These are phyloP conservation scores for Palloptera scutellata DNA, from an alignment of 2,888 invertebrate species.

Conservation along the genomic window DNA sequence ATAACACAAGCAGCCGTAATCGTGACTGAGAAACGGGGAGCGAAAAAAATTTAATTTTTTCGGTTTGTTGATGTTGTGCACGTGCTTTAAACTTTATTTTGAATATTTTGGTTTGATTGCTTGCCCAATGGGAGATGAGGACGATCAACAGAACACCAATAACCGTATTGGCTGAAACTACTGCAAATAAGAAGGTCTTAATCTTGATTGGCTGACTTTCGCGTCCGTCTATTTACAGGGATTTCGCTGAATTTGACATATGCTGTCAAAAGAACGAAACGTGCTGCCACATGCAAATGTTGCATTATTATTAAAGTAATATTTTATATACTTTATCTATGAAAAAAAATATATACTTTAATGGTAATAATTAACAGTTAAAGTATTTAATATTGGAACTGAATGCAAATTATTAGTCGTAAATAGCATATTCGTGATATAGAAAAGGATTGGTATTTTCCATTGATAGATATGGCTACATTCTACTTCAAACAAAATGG, in stretches of 20 bases:
- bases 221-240: constrained; percentile 50
- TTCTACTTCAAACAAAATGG: no score
- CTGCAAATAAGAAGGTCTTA: constrained; percentile 49
- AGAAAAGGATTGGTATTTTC: no score
- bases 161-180: constrained; percentile 39
- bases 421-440: no score
- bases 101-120: constrained; percentile 40
- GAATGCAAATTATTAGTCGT: no score
- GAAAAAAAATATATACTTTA: no score
- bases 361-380: no score
- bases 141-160: constrained; percentile 48
- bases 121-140: constrained; percentile 47
- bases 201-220: constrained; percentile 52
- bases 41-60: background rate
- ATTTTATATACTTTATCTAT: no score
- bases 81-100: constrained; percentile 36
- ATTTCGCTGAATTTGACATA: constrained; percentile 36
- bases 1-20: background rate
- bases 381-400: no score
- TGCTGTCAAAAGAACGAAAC: constrained; percentile 33
- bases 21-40: background rate
- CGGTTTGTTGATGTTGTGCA: constrained; percentile 18
- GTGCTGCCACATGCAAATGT: constrained; percentile 19
- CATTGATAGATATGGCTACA: no score
- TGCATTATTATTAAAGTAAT: background rate